Evolutionary conservation across 2,888 invertebrate genomes (phyloP).

Genomic region (Rhagonycha lutea): DNA sequence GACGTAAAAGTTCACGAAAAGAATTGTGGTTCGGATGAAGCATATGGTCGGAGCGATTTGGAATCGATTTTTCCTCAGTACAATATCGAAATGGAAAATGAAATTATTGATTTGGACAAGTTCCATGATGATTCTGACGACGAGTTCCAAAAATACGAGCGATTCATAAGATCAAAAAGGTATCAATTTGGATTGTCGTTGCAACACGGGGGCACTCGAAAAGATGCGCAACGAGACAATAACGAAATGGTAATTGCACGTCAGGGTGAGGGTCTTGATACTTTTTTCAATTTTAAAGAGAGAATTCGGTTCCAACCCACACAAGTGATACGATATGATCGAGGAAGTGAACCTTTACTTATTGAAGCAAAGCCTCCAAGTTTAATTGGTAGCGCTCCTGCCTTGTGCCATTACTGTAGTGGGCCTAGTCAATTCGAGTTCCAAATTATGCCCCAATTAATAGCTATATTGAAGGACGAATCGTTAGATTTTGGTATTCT

Average conservation of each 20-base stretch:
- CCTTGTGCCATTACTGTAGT: conserved; percentile 76
- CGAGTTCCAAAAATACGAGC: conserved; percentile 33
- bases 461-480: conserved; percentile 49
- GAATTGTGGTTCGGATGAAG: conserved; percentile 54
- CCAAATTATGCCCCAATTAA: conserved; percentile 62
- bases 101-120: conserved; percentile 55
- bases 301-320: conserved; percentile 72
- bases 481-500: conserved; percentile 88
- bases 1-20: conserved; percentile 89
- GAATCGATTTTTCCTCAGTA: conserved; percentile 66
- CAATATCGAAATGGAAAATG: conserved; percentile 64
- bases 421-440: conserved; percentile 85
- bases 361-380: conserved; percentile 60
- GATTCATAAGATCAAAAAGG: no score
- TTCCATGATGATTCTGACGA: conserved; percentile 42
- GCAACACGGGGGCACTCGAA: conserved; percentile 29
- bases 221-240: conserved; percentile 62
- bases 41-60: conserved; percentile 15
- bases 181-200: no score
- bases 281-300: conserved; percentile 78
- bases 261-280: conserved; percentile 67
- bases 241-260: conserved; percentile 67
- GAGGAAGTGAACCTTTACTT: conserved; percentile 80
- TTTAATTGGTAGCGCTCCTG: conserved; percentile 57
- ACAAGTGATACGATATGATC: conserved; percentile 80